Conservation (phyloP, 2,888 invertebrate species). For the Tanypteryx hageni region DNA sequence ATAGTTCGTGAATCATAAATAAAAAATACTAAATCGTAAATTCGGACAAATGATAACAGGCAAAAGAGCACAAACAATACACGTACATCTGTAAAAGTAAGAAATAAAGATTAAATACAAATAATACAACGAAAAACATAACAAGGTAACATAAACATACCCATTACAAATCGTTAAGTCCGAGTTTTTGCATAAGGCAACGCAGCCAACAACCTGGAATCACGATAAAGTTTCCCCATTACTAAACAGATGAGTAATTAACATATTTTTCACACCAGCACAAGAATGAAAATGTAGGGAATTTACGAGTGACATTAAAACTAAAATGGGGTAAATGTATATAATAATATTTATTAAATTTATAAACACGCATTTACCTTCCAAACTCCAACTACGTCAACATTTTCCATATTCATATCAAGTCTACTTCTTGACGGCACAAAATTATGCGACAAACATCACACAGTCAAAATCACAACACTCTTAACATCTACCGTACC, state of each 20-base stretch:
- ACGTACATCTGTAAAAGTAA: no score
- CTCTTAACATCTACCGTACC: not conserved
- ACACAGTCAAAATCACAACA: not conserved
- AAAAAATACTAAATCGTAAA: no score
- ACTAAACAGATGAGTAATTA: not conserved
- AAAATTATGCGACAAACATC: not conserved
- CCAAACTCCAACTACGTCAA: slow-evolving; percentile 46
- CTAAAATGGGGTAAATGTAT: not conserved
- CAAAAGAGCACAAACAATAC: no score
- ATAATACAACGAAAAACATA: no score
- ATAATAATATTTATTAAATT: not conserved
- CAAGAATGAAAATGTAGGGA: not conserved
- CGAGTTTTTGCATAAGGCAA: slow-evolving; percentile 30
- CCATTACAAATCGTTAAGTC: slow-evolving; percentile 22
- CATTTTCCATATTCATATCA: slow-evolving; percentile 13
- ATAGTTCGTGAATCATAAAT: no score
- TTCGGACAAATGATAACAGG: no score
- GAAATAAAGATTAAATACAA: no score
- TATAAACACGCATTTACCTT: slow-evolving; percentile 13
- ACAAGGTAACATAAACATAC: not conserved
- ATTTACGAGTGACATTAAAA: not conserved
- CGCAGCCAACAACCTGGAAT: slow-evolving; percentile 36
- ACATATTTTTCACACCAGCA: not conserved
- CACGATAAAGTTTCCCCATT: not conserved
- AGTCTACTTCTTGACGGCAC: not conserved